These are phyloP conservation scores for Drosophila takahashii DNA, from an alignment of 1,140 invertebrate species.

Conservation along the genomic window DNA sequence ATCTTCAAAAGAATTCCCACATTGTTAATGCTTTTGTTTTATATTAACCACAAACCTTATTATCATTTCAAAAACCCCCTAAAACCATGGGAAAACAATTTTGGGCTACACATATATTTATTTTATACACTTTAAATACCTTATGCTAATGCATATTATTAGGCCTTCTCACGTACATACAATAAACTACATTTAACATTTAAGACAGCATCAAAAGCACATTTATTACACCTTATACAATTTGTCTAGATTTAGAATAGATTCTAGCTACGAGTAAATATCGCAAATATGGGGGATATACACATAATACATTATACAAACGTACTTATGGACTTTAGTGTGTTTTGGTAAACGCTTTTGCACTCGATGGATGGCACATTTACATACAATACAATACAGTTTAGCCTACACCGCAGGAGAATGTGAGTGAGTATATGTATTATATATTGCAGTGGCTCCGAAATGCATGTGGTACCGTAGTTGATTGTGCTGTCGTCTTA, in stretches of 20 bases:
- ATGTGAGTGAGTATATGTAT: neutral
- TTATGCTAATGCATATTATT: slow-evolving; percentile 2
- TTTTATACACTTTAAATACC: neutral
- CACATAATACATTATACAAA: slow-evolving; percentile 14
- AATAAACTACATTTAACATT: slow-evolving; percentile 18
- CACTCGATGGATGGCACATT: slow-evolving; percentile 12
- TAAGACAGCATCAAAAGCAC: slow-evolving; percentile 32
- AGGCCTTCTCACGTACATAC: slow-evolving; percentile 12
- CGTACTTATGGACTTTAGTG: slow-evolving; percentile 10
- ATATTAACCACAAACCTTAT: slow-evolving; percentile 1
- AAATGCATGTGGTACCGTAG: slow-evolving; percentile 15
- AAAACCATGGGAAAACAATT: neutral
- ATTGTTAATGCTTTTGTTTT: neutral
- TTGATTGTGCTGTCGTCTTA: neutral
- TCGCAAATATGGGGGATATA: slow-evolving; percentile 12
- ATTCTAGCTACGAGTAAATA: slow-evolving; percentile 24
- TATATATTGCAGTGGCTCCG: neutral
- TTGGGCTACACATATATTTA: neutral
- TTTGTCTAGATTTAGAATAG: slow-evolving; percentile 17
- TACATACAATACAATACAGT: slow-evolving; percentile 19
- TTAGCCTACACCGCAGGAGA: slow-evolving; percentile 7
- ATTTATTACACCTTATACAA: slow-evolving; percentile 33
- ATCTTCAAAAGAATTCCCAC: neutral
- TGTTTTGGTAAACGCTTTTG: slow-evolving; percentile 28
- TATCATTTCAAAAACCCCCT: neutral